A percentile compares a stretch with the other conserved stretches of the same genome.
Conservation (phyloP, 2,888 invertebrate species). For the Portevinia maculata region DNA sequence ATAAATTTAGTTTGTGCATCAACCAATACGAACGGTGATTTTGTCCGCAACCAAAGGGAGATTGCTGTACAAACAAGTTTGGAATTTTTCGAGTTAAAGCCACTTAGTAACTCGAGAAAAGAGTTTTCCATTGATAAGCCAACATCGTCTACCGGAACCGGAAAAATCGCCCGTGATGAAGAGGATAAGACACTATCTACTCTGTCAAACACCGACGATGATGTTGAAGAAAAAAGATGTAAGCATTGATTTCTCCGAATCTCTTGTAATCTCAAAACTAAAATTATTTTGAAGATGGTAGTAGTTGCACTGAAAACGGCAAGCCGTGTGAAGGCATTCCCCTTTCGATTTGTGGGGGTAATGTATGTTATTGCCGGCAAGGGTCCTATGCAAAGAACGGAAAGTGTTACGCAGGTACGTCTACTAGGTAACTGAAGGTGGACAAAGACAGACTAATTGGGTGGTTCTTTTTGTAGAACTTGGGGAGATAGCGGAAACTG, state of each 20-base stretch:
- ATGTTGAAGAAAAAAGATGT: slow-evolving; percentile 79
- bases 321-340: slow-evolving; percentile 79
- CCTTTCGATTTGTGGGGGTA: slow-evolving; percentile 80
- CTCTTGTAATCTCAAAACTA: neutral
- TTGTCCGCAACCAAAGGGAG: slow-evolving; percentile 75
- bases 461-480: slow-evolving; percentile 77
- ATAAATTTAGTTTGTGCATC: slow-evolving; percentile 77
- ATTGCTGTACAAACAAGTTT: slow-evolving; percentile 81
- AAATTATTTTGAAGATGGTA: slow-evolving; percentile 77
- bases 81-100: slow-evolving; percentile 79
- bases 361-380: slow-evolving; percentile 79
- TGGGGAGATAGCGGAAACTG: slow-evolving; percentile 81
- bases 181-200: slow-evolving; percentile 81
- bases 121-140: slow-evolving; percentile 63
- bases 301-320: slow-evolving; percentile 79
- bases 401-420: slow-evolving; percentile 80
- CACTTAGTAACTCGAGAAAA: slow-evolving; percentile 75
- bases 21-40: slow-evolving; percentile 64
- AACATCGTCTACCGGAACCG: slow-evolving; percentile 75
- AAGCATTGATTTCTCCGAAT: slow-evolving; percentile 50
- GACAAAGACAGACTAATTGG: neutral
- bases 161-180: slow-evolving; percentile 78
- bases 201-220: slow-evolving; percentile 80
- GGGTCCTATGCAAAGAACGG: slow-evolving; percentile 80
- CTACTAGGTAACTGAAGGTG: neutral